A percentile compares a stretch with the other conserved stretches of the same genome.
phyloP scores from a whole-genome alignment of 2,113 vertebrate genomes.

The Nycticorax nycticorax region DNA sequence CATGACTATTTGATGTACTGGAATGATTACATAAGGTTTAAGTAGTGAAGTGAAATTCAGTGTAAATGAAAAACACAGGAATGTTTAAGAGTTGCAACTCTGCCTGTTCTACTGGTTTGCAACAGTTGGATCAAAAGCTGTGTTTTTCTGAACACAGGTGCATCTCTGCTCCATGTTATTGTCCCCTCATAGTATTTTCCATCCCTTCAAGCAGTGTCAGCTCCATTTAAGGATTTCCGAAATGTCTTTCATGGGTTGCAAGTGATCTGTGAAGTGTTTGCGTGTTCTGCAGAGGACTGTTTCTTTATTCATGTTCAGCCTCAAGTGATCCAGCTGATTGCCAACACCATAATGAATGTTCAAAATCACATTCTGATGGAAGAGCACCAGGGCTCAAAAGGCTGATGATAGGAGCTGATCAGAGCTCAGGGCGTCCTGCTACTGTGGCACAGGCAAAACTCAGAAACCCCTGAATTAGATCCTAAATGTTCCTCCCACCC shows the following conservation, averaged over 20 bases:
- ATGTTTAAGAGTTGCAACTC: neutral
- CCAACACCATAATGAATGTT: neutral
- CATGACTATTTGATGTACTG: neutral
- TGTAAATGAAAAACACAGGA: neutral
- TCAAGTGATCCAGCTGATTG: neutral
- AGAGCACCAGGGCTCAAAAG: neutral
- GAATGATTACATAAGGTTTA: neutral
- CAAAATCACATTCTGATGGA: neutral
- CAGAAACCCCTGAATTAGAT: neutral
- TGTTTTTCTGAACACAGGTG: rapidly evolving
- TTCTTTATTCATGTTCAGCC: neutral
- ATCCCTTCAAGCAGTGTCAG: neutral
- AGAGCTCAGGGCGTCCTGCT: neutral
- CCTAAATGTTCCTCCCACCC: neutral
- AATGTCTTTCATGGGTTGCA: neutral
- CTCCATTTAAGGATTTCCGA: neutral
- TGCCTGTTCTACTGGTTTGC: neutral
- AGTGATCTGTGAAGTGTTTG: neutral
- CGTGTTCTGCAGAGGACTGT: neutral
- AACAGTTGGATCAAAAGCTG: neutral
- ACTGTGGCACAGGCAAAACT: neutral
- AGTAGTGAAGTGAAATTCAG: neutral
- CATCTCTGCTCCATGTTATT: neutral
- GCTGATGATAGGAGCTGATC: neutral
- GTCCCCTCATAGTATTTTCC: neutral